Evolutionary conservation across 1,140 invertebrate genomes (phyloP).

Genomic region (Drosophila sproati): DNA sequence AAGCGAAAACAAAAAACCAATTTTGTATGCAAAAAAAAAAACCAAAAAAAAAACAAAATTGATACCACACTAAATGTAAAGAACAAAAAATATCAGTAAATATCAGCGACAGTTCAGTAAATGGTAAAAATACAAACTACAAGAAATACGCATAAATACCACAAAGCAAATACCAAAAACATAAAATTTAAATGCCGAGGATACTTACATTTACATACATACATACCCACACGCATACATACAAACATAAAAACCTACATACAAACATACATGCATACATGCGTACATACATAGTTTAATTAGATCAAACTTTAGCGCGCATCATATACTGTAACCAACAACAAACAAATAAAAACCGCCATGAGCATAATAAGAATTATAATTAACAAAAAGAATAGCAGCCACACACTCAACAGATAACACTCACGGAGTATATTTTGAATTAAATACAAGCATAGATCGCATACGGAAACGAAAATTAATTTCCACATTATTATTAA

Average conservation of each 20-base stretch:
- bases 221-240: background rate
- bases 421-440: constrained; percentile 53
- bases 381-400: constrained; percentile 23
- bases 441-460: constrained; percentile 40
- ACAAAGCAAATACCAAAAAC: constrained; percentile 43
- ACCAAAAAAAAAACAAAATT: constrained; percentile 37
- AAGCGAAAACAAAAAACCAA: constrained; percentile 46
- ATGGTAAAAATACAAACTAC: constrained; percentile 36
- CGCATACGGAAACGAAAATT: constrained; percentile 25
- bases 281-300: constrained; percentile 62
- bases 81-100: constrained; percentile 75
- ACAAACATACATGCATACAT: background rate
- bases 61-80: constrained; percentile 50
- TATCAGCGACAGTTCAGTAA: constrained; percentile 70
- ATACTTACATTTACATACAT: constrained; percentile 24
- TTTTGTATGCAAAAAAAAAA: constrained; percentile 59
- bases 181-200: constrained; percentile 25
- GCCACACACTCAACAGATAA: constrained; percentile 17
- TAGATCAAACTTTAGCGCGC: constrained; percentile 64
- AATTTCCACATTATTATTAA: constrained; percentile 58
- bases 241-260: background rate
- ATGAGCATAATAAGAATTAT: constrained; percentile 36
- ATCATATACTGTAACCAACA: constrained; percentile 62
- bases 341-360: background rate
- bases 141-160: constrained; percentile 59